Percentiles rank a stretch among this genome's conserved stretches.
phyloP scores from a whole-genome alignment of 2,888 invertebrate genomes.

The Thereva nobilitata region DNA sequence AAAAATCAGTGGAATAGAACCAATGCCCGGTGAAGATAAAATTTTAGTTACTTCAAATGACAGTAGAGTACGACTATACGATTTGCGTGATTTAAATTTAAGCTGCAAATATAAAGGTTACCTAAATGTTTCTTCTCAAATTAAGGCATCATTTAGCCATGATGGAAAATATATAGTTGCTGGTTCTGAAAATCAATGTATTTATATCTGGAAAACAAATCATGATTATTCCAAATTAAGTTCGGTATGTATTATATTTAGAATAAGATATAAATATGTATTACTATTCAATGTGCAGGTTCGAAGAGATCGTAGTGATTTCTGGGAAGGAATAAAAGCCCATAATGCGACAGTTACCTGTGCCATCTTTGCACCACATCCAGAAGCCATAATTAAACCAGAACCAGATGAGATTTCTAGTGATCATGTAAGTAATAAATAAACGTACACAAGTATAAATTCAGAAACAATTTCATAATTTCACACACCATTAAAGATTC shows the following conservation, averaged over 20 bases:
- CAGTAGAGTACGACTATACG: constrained; percentile 93
- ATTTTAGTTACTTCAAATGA: constrained; percentile 97
- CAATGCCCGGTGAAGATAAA: constrained; percentile 94
- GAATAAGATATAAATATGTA: background rate
- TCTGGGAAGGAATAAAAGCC: constrained; percentile 96
- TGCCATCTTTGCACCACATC: constrained; percentile 97
- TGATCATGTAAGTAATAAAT: constrained; percentile 49
- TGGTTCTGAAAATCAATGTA: constrained; percentile 96
- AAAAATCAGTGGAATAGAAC: constrained; percentile 97
- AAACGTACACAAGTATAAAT: background rate
- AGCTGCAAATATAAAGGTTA: constrained; percentile 96
- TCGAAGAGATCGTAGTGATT: constrained; percentile 91
- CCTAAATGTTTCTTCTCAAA: constrained; percentile 93
- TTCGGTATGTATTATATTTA: constrained; percentile 62
- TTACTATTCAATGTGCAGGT: constrained; percentile 55
- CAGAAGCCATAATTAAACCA: constrained; percentile 82
- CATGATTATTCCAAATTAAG: constrained; percentile 95
- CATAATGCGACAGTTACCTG: constrained; percentile 96
- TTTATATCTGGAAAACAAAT: constrained; percentile 97
- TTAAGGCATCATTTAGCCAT: constrained; percentile 95
- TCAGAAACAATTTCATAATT: background rate
- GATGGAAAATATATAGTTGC: constrained; percentile 97
- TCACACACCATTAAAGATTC: background rate
- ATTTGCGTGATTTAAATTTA: constrained; percentile 89
- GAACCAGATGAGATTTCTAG: constrained; percentile 62